Base-by-base conservation (phyloP, 2,113 vertebrate species). In the Dipodomys stephensi region DNA sequence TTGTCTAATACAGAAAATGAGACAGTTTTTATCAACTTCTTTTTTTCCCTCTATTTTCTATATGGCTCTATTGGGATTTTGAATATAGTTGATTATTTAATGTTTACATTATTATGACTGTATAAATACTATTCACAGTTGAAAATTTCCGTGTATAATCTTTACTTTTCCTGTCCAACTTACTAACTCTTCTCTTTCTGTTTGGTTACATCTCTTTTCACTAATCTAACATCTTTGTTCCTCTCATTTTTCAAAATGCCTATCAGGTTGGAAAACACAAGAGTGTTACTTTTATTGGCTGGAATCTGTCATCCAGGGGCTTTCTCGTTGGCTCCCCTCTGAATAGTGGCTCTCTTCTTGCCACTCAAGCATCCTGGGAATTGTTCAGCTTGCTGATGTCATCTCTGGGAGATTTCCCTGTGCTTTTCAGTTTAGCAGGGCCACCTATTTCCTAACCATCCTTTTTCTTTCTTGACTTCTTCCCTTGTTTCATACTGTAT, bases 131-230 rank as follows among this genome's bases (percentile, higher is more conserved):
- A 16, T 15, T 93, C 22, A 85, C 39, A 49, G 10, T 35, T 89
- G 85, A 65, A 74, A 81, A 83, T 19, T 82, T 15, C 44, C 84
- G 69, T 68, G 27, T 49, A n/a, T 69, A 30, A 67, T 82, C 44
- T 86, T 88, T 91, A 18, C 46, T 78, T 78, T 77, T 91, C 13
- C 60, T 94, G 62, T 77, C 22, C 25, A 81, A 60, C 16, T 44
- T 77, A 16, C 44, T 88, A 22, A 22, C 86, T 87, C 95, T 7
- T 30, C 57, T 94, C 60, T 92, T 92, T 92, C 84, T 15, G 25
- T 79, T 73, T 73, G n/a, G 27, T 82, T 92, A 89, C 35, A 83
- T 90, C 86, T 92, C n/a, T 77, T 46, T 27, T 78, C 19, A 77
- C 27, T 72, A 64, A 90, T 72, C 49, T 25, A 94, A 87, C 32